Evolutionary conservation across 2,888 invertebrate genomes (phyloP), one percentile per base, ranked within the genome.

Genomic region (Bhutanitis thaidina): DNA sequence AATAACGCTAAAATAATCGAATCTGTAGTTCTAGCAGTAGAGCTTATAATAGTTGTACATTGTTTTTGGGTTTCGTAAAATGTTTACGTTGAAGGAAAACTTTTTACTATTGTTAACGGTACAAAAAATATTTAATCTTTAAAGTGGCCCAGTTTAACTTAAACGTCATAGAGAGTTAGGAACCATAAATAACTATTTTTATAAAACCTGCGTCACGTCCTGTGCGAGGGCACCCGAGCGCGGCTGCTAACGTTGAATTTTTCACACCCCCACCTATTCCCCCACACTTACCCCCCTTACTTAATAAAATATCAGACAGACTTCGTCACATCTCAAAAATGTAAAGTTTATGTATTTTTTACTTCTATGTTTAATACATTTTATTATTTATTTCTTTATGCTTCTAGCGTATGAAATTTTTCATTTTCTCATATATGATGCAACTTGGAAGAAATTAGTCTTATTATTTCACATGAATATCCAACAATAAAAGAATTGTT

Each of bases 251-350:
- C 64, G 67, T 58, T 81, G 77, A 82, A 82, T 83, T 80, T 83
- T 83, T 80, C 79, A 82, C 76, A 72, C 72, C 69, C 65, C 59
- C 61, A 53, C 57, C 56, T 65, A 55, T 63, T 54, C 67, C 61
- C 61, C 61, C 61, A 53, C 59, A 57, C 55, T 49, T 63, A 65
- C 57, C 67, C 71, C 68, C 59, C 43, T 61, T 62, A 65, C 69
- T 84, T 79, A 79, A 85, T 85, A 85, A 83, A 80, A 81, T 77
- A 84, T 83, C 67, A 79, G 61, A 57, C 63, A 76, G 74, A 78
- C 80, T 80, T 83, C 80, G 80, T 80, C 83, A 80, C 82, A 79
- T 80, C 67, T 77, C 74, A 71, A 74, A 62, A 56, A 62, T 57
- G 60, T 56, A 61, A 60, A 59, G 47, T 58, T 56, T 53, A 48